Evolutionary conservation across 2,113 vertebrate species (phyloP).

Genomic region (Chloropsis hardwickii): DNA sequence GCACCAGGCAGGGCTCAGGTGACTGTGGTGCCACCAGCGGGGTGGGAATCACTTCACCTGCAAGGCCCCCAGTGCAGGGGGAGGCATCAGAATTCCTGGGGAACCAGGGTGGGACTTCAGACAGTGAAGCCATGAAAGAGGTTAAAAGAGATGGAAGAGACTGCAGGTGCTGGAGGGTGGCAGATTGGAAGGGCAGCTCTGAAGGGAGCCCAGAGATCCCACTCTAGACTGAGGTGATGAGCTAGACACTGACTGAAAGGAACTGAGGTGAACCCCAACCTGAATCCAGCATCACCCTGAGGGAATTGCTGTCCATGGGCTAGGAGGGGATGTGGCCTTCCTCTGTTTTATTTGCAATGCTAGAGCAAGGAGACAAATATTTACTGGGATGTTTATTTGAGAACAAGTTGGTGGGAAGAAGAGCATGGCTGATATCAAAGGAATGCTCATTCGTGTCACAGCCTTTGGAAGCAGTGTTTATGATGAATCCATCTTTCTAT

Average conservation of each 20-base stretch:
- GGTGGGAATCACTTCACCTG: not conserved
- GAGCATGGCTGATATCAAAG: constrained; percentile 38
- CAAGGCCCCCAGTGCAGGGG: not conserved
- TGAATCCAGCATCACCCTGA: not conserved
- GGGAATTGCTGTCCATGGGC: not conserved
- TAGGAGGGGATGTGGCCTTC: not conserved
- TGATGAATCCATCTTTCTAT: constrained; percentile 45
- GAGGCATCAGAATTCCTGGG: not conserved
- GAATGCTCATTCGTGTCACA: constrained; percentile 47
- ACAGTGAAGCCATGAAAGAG: not conserved
- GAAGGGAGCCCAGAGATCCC: not conserved
- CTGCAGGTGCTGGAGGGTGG: not conserved
- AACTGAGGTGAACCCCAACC: not conserved
- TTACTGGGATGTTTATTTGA: constrained; percentile 60
- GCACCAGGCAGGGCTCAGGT: not conserved
- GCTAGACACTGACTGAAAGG: not conserved
- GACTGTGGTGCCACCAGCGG: not conserved
- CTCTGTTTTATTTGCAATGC: not conserved
- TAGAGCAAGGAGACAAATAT: constrained; percentile 33
- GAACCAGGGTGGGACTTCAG: not conserved
- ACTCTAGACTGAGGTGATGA: not conserved
- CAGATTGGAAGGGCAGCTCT: not conserved
- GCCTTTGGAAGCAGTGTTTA: constrained; percentile 24
- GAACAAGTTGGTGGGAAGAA: constrained; percentile 58
- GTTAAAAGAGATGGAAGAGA: not conserved